Percentiles rank a stretch among this genome's conserved stretches.
Conservation (phyloP, 2,797 vertebrate genomes). For the Pitangus sulphuratus region DNA sequence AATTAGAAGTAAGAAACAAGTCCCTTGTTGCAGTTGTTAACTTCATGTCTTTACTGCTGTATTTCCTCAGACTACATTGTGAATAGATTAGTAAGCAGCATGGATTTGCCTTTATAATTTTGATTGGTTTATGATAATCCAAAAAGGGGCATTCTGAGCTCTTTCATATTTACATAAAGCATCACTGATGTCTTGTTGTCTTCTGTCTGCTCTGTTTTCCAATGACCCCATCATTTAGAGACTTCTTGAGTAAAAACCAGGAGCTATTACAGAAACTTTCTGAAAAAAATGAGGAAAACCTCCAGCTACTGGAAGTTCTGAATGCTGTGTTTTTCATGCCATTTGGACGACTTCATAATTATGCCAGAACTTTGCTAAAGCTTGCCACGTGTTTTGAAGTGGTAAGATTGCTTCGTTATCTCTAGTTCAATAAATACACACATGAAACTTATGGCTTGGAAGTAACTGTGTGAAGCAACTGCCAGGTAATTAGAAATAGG, state of each 20-base stretch:
- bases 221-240: slow-evolving; percentile 69
- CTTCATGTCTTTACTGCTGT: not conserved
- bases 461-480: not conserved
- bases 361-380: slow-evolving; percentile 89
- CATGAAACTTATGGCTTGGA: not conserved
- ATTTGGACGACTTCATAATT: slow-evolving; percentile 85
- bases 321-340: slow-evolving; percentile 89
- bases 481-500: not conserved
- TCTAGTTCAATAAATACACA: not conserved
- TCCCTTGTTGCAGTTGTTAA: not conserved
- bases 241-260: slow-evolving; percentile 90
- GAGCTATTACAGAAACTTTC: slow-evolving; percentile 87
- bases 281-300: slow-evolving; percentile 85
- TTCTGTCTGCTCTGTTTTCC: not conserved
- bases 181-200: not conserved
- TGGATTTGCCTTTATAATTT: not conserved
- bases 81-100: not conserved
- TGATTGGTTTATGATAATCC: not conserved
- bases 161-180: not conserved
- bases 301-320: slow-evolving; percentile 83
- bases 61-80: not conserved
- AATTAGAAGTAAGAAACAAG: not conserved
- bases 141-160: not conserved
- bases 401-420: slow-evolving; percentile 76
- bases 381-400: slow-evolving; percentile 94